These are phyloP conservation scores for Drosophila novamexicana DNA, from an alignment of 1,140 invertebrate genomes.

Conservation along the genomic window DNA sequence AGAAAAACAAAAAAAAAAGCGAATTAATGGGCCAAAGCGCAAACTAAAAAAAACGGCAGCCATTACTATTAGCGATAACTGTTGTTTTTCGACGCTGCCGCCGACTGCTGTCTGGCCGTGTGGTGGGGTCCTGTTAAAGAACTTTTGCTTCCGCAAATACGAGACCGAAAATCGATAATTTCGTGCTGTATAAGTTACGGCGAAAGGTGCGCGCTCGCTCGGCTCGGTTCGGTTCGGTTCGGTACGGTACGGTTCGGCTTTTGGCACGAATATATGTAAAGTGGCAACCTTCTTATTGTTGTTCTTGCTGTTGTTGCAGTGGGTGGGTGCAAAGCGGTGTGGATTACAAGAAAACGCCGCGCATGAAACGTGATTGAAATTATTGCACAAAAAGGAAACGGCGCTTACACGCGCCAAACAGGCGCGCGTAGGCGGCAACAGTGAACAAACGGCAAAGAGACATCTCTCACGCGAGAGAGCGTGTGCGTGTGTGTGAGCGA, in stretches of 20 bases:
- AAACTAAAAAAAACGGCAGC: not conserved
- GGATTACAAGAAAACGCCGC: slow-evolving; percentile 54
- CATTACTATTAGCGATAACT: not conserved
- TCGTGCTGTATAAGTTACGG: slow-evolving; percentile 81
- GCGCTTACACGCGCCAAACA: slow-evolving; percentile 68
- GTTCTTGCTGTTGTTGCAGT: slow-evolving; percentile 16
- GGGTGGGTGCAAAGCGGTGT: slow-evolving; percentile 32
- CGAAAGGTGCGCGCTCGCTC: slow-evolving; percentile 74
- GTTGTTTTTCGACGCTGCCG: slow-evolving; percentile 7
- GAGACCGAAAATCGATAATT: slow-evolving; percentile 75
- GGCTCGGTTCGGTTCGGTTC: slow-evolving; percentile 21
- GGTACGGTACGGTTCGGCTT: slow-evolving; percentile 14
- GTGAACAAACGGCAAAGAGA: slow-evolving; percentile 22
- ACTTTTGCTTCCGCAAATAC: slow-evolving; percentile 70
- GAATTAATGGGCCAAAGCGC: slow-evolving; percentile 1
- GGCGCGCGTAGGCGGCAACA: slow-evolving; percentile 59
- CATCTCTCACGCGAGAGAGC: not conserved
- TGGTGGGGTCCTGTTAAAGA: slow-evolving; percentile 59
- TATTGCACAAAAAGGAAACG: slow-evolving; percentile 74
- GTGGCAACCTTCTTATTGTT: slow-evolving; percentile 17
- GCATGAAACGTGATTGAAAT: slow-evolving; percentile 75
- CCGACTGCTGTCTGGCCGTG: slow-evolving; percentile 38
- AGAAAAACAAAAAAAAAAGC: not conserved
- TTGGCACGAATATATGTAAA: slow-evolving; percentile 30
- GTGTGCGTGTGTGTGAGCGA: slow-evolving; percentile 12